Evolutionary conservation across 1,140 invertebrate genomes (phyloP).

Genomic region (Papilio polytes): DNA sequence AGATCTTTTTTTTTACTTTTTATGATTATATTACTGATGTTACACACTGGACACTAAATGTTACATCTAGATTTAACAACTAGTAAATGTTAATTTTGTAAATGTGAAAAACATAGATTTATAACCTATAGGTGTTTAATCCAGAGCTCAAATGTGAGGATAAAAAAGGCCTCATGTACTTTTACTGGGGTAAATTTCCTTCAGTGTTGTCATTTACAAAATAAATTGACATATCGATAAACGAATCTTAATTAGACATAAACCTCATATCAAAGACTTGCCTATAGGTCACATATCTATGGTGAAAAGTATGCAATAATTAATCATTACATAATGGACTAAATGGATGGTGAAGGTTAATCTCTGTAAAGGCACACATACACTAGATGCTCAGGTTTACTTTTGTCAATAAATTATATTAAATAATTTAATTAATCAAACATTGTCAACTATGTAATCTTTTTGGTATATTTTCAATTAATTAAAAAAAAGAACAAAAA

Average conservation of each 20-base stretch:
- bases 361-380: constrained; percentile 68
- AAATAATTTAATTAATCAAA: constrained; percentile 22
- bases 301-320: constrained; percentile 52
- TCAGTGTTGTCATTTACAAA: no score
- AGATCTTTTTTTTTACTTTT: constrained; percentile 23
- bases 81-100: constrained; percentile 47
- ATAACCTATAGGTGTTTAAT: no score
- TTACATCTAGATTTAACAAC: constrained; percentile 48
- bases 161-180: no score
- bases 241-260: no score
- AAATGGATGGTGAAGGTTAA: constrained; percentile 68
- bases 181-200: no score
- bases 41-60: constrained; percentile 48
- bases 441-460: constrained; percentile 24
- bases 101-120: constrained; percentile 49
- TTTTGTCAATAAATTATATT: constrained; percentile 27
- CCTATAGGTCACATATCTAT: no score
- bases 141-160: no score
- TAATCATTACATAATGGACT: constrained; percentile 61
- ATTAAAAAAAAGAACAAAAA: constrained; percentile 8
- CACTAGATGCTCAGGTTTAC: constrained; percentile 32
- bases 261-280: no score
- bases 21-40: constrained; percentile 32
- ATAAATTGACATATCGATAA: no score
- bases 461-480: constrained; percentile 33